These are phyloP conservation scores for Chelonoidis abingdonii DNA, from an alignment of 2,113 vertebrate genomes.

Conservation along the genomic window DNA sequence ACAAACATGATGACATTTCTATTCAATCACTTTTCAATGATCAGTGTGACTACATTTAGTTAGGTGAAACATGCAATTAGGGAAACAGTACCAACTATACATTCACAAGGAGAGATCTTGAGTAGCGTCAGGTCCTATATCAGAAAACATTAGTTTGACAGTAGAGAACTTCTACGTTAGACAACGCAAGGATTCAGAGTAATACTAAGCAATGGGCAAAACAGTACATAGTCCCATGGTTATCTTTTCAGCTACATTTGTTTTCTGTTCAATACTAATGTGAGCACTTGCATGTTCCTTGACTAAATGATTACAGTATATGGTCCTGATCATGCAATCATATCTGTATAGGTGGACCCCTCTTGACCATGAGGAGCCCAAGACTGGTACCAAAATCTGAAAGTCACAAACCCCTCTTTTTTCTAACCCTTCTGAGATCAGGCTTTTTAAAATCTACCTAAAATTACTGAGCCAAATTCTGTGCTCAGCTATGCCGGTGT, in stretches of 20 bases:
- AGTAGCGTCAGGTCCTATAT: background rate
- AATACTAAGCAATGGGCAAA: background rate
- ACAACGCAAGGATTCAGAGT: background rate
- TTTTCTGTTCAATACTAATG: background rate
- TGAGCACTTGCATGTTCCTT: background rate
- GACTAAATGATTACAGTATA: background rate
- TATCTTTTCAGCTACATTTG: background rate
- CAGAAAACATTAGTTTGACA: background rate
- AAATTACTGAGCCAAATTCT: background rate
- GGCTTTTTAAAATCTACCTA: background rate
- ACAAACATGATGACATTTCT: background rate
- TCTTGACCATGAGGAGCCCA: background rate
- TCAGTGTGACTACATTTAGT: background rate
- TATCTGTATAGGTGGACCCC: background rate
- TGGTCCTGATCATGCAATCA: background rate
- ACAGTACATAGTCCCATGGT: background rate
- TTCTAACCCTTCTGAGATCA: background rate
- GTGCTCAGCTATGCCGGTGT: background rate
- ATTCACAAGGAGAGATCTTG: background rate
- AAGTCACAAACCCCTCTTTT: background rate
- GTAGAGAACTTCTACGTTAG: background rate
- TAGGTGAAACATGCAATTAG: background rate
- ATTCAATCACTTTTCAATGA: background rate
- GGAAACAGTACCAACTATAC: background rate
- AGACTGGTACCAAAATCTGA: background rate